Conservation (phyloP, 2,797 vertebrate species). For the Sebastes trivittatus region DNA sequence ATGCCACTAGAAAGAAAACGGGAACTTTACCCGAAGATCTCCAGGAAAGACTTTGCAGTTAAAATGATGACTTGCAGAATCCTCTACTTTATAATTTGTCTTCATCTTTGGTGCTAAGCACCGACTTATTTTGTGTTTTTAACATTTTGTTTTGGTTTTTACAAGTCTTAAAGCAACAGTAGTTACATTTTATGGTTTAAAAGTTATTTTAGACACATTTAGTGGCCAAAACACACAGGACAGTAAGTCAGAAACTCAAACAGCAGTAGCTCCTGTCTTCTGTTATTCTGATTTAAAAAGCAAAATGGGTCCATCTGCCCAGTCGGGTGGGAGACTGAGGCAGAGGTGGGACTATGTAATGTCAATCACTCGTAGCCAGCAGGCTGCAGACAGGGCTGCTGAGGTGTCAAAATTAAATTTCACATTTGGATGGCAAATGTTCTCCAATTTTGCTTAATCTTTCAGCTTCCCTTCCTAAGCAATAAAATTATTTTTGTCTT, state of each 20-base stretch:
- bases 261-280: neutral
- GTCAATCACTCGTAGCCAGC: neutral
- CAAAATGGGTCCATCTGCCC: neutral
- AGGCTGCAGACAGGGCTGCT: neutral
- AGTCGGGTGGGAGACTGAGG: neutral
- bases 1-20: constrained; percentile 11
- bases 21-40: neutral
- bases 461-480: neutral
- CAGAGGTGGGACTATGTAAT: neutral
- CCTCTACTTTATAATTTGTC: neutral
- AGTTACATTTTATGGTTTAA: neutral
- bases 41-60: neutral
- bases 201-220: neutral
- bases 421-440: neutral
- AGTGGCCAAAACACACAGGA: neutral
- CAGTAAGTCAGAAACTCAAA: neutral
- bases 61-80: constrained; percentile 1
- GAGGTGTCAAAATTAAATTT: neutral
- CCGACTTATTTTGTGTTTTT: neutral
- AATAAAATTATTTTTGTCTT: neutral
- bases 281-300: neutral
- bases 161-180: too few relatives aligned
- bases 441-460: neutral
- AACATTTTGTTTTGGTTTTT: neutral
- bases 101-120: neutral